Evolutionary conservation across 2,888 invertebrate species (phyloP).

Genomic region (Cancer borealis): DNA sequence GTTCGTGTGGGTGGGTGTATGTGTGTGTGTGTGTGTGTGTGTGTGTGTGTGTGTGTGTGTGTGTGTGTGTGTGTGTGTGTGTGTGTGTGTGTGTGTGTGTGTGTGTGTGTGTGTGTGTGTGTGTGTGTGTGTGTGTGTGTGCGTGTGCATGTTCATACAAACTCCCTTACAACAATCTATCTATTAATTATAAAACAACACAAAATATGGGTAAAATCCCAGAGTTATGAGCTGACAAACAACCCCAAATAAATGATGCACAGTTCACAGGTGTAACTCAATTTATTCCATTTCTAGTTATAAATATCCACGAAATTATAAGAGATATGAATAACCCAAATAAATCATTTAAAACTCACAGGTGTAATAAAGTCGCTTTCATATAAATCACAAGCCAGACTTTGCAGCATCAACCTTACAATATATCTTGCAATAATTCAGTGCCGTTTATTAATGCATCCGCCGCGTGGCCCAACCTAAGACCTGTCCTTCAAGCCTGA

Average conservation of each 20-base stretch:
- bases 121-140: constrained; percentile 37
- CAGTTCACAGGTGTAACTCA: not conserved
- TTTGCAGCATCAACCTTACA: not conserved
- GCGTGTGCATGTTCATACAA: constrained; percentile 14
- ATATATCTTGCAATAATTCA: not conserved
- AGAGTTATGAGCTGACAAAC: not conserved
- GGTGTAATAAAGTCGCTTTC: not conserved
- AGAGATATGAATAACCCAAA: not conserved
- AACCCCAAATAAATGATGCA: not conserved
- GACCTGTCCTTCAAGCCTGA: not conserved
- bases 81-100: constrained; percentile 31
- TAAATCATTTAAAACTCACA: not conserved
- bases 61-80: not conserved
- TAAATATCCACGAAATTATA: not conserved
- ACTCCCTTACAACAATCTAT: not conserved
- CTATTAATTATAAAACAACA: not conserved
- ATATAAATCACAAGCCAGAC: not conserved
- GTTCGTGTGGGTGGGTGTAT: not conserved
- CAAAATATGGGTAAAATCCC: not conserved
- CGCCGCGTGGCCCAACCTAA: not conserved
- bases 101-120: constrained; percentile 46
- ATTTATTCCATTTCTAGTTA: not conserved
- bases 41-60: not conserved
- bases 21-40: constrained; percentile 3
- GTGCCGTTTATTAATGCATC: not conserved